Evolutionary conservation across 1,140 invertebrate species (phyloP).

Genomic region (Mizuhopecten yessoensis): DNA sequence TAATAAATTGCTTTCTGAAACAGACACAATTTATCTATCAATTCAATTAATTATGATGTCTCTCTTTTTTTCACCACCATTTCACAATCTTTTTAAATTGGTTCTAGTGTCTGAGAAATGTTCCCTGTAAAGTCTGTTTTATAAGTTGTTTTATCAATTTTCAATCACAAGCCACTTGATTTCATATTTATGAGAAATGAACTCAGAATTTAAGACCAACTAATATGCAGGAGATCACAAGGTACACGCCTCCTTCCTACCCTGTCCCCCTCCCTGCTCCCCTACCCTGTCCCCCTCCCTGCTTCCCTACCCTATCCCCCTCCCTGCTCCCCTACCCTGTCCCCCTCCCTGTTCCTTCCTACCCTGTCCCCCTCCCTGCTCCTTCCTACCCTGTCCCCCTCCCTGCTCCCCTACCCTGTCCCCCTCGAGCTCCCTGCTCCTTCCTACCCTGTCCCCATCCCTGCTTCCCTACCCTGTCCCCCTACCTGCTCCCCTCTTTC

Average conservation of each 20-base stretch:
- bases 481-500: no score
- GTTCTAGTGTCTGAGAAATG: not conserved
- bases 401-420: no score
- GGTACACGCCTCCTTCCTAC: not conserved
- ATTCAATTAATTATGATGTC: not conserved
- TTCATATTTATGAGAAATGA: slow-evolving; percentile 9
- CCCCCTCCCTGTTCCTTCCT: no score
- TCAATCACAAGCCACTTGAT: slow-evolving; percentile 22
- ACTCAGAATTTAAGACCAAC: not conserved
- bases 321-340: no score
- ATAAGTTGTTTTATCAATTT: slow-evolving; percentile 20
- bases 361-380: no score
- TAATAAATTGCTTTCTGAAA: slow-evolving; percentile 24
- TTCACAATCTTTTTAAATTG: not conserved
- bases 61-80: not conserved
- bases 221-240: not conserved
- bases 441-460: no score
- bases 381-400: no score
- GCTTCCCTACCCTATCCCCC: no score
- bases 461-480: no score
- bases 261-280: not conserved
- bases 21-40: slow-evolving; percentile 34
- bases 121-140: not conserved
- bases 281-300: not conserved
- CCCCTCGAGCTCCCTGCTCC: no score